Evolutionary conservation across 2,797 vertebrate genomes (phyloP), one percentile per base, ranked within the genome.

Genomic region (Lutjanus argentimaculatus): DNA sequence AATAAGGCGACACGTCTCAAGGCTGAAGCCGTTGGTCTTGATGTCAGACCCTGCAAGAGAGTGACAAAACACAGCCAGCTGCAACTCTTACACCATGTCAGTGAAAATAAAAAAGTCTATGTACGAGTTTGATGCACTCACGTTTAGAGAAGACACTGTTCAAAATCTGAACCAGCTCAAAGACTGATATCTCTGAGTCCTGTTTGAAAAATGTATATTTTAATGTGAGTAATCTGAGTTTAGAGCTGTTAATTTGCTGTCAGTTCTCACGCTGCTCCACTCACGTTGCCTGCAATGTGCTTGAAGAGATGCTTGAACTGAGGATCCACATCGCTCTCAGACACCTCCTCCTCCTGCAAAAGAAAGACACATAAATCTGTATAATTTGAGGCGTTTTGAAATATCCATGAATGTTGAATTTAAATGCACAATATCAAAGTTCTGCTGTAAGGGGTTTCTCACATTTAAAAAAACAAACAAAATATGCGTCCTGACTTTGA

Each of bases 141-240:
- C 97, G 94, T 76, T 94, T 94, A 57, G 97, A 96, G 19, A 97
- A 91, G 25, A 98, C 73, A 63, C 92, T 96, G 85, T 97, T 97
- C 89, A 99, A 80, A 91, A 98, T 95, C 68, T 51, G 83, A 78
- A 96, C 92, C 77, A 99, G 90, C 79, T 99, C 97, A 2, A 97
- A 96, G 68, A 93, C 96, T 0, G 97, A 97, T 49, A 99, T 95
- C 90, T 99, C 97, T 0, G 93, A 95, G 52, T 98, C 97, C 98
- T 96, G 16, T 65, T 77, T 72, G 77, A 65, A 72, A 67, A 65
- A 67, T 3, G 11, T 1, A 48, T 12, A 57, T 66, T 30, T 62
- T 42, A 57, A 21, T 0, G 0, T 63, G 10, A 65, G 7, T 11
- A 17, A 48, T 21, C 6, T 3, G 22, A 2, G 2, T 43, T 67